These are phyloP conservation scores for Trichechus manatus DNA, from an alignment of 2,113 vertebrate species.

Conservation along the genomic window DNA sequence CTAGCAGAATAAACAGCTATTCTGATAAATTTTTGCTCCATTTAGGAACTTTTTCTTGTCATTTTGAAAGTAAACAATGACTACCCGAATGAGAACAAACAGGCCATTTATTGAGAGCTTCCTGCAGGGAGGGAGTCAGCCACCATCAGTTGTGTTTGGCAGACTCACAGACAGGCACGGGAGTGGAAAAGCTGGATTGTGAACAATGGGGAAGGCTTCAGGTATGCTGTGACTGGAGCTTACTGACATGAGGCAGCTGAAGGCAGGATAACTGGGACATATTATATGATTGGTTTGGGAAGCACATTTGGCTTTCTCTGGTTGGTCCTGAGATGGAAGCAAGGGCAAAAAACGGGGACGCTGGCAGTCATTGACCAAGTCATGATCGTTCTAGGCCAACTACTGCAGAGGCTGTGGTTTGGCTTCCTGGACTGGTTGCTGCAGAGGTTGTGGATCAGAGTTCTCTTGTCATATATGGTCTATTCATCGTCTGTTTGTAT, in stretches of 20 bases:
- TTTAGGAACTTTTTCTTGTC: conserved; percentile 30
- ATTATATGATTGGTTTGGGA: not conserved
- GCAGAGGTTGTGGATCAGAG: not conserved
- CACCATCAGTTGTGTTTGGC: not conserved
- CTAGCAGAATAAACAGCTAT: conserved; percentile 15
- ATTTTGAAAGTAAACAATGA: conserved; percentile 46
- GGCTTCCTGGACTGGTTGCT: not conserved
- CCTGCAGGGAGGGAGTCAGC: not conserved
- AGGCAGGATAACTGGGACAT: not conserved
- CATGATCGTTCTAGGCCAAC: not conserved
- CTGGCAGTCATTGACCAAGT: not conserved
- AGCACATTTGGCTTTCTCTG: not conserved
- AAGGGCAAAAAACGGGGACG: not conserved
- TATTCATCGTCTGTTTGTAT: not conserved
- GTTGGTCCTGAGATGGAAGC: conserved; percentile 25
- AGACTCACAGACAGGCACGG: not conserved
- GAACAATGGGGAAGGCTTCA: not conserved
- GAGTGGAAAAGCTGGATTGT: not conserved
- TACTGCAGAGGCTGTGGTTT: not conserved
- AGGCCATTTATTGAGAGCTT: conserved; percentile 3
- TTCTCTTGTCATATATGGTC: not conserved
- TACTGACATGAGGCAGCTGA: not conserved
- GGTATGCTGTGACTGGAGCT: not conserved
- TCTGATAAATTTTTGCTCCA: conserved; percentile 27
- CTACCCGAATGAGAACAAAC: conserved; percentile 1